Evolutionary conservation across 2,888 invertebrate species (phyloP), one percentile per base, ranked within the genome.

Genomic region (Lasius fuliginosus): DNA sequence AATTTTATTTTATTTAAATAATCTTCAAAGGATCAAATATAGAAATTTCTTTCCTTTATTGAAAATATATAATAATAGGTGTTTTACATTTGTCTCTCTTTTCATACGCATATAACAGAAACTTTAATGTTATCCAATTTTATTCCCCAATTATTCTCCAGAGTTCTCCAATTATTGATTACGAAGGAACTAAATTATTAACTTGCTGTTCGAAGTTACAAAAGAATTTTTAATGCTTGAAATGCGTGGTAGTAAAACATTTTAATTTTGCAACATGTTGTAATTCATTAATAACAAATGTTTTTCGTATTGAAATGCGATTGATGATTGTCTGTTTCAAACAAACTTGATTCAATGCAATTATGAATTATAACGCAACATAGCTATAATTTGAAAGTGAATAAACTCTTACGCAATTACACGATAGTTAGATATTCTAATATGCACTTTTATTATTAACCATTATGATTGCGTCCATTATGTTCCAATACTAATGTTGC

Each of bases 351-450:
- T 11, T 30, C 18, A 49, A 49, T 68, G 30, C 12, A 69, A 68
- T 65, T 67, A 42, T 67, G 18, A 68, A 68, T 68, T 68, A 69
- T 33, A 12, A 18, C 49, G 1, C 1, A 65, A 46, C 30, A 27
- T 33, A 49, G 30, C 18, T 33, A 6, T 18, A 11, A 30, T 69
- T 69, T 49, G 3, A 49, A 30, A 49, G n/a, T 11, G 3, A 56
- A 69, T 69, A 23, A 69, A n/a, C n/a, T 49, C n/a, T 49, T 49
- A 27, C 49, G 23, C n/a, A 65, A 40, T 64, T 64, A 36, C 40
- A 40, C 6, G 3, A 23, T 15, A 12, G 23, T 69, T n/a, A 53
- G n/a, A 49, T 69, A 49, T 49, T 49, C n/a, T 0, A 49, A 49
- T 53, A 49, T 3, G 3, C 49, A 49, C 18, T 49, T 49, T 49